A percentile compares a stretch with the other conserved stretches of the same genome.
These are phyloP conservation scores for Tanypteryx hageni DNA, from an alignment of 2,888 invertebrate species.

Conservation along the genomic window DNA sequence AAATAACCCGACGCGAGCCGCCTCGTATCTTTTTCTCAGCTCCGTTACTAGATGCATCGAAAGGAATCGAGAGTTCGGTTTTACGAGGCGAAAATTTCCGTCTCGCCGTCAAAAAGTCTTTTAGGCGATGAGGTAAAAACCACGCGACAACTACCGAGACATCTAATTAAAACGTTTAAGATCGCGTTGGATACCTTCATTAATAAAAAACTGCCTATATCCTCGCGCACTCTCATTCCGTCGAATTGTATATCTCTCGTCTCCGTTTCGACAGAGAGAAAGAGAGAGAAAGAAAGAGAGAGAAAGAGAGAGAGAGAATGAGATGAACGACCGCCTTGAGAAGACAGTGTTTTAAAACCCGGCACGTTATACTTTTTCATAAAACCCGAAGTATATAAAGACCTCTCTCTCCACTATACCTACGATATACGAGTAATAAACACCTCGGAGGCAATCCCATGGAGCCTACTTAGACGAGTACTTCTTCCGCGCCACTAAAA, in stretches of 20 bases:
- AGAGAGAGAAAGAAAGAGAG: too few relatives aligned
- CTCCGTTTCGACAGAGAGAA: too few relatives aligned
- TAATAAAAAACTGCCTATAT: neutral
- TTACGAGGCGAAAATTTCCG: neutral
- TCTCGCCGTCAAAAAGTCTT: neutral
- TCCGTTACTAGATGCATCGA: neutral
- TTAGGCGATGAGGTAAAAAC: neutral
- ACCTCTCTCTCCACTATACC: neutral
- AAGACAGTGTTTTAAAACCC: neutral
- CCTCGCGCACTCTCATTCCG: too few relatives aligned
- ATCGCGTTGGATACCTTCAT: neutral
- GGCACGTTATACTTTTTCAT: constrained; percentile 14
- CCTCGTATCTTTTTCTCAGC: too few relatives aligned
- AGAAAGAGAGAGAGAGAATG: too few relatives aligned
- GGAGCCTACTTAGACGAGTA: constrained; percentile 9
- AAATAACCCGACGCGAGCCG: too few relatives aligned
- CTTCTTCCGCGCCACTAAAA: neutral
- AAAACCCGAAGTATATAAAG: constrained; percentile 27
- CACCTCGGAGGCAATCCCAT: neutral
- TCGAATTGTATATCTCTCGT: too few relatives aligned
- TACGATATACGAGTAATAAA: neutral
- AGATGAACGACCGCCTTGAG: too few relatives aligned
- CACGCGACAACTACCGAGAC: neutral
- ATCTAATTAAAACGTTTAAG: neutral
- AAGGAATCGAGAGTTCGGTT: neutral